Evolutionary conservation across 2,113 vertebrate genomes (phyloP).

Genomic region (Pteropus alecto): DNA sequence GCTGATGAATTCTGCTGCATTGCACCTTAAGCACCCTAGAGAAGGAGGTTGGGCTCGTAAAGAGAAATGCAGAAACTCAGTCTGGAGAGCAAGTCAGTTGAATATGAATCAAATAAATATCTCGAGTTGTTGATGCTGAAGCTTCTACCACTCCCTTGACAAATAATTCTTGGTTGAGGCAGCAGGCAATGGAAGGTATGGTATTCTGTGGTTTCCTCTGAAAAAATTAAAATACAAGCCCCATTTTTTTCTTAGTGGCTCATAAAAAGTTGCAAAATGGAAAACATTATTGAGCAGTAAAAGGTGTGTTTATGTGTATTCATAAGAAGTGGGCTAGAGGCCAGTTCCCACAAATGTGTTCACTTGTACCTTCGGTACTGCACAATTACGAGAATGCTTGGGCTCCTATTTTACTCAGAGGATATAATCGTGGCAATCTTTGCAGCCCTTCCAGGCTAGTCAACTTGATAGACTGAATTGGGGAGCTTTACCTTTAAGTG

Average conservation of each 20-base stretch:
- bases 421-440: neutral
- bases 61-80: constrained; percentile 44
- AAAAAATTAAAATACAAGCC: constrained; percentile 63
- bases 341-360: constrained; percentile 50
- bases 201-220: constrained; percentile 39
- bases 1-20: constrained; percentile 28
- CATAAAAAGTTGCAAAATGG: constrained; percentile 67
- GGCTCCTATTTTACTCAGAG: constrained; percentile 44
- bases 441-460: neutral
- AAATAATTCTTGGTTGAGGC: constrained; percentile 58
- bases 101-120: constrained; percentile 63
- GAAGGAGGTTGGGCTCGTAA: constrained; percentile 11
- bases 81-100: constrained; percentile 33
- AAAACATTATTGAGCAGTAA: constrained; percentile 72
- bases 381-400: constrained; percentile 28
- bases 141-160: constrained; percentile 53
- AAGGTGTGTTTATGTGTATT: constrained; percentile 67
- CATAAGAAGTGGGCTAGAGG: constrained; percentile 50
- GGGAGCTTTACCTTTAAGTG: neutral
- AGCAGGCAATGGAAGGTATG: constrained; percentile 62
- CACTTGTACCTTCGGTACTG: neutral
- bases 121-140: constrained; percentile 48
- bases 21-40: neutral
- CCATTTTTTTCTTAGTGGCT: constrained; percentile 64
- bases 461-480: neutral